Conservation (phyloP, 2,797 vertebrate species). For the Phrynocephalus forsythii region DNA sequence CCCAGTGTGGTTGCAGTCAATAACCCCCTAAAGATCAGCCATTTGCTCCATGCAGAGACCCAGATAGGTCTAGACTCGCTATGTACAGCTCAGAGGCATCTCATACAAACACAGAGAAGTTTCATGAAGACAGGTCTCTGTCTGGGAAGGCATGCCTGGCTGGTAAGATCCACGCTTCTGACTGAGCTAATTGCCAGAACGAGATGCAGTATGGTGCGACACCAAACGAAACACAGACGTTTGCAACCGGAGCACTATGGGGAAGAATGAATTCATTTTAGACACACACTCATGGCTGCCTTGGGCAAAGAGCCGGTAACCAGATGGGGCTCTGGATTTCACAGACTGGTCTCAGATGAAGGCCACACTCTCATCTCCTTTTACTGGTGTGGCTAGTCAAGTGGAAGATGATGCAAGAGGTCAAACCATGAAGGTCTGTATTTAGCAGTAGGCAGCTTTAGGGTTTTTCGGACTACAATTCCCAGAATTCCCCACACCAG, state of each 20-base stretch:
- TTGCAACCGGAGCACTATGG: background rate
- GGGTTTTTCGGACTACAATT: background rate
- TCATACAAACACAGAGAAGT: background rate
- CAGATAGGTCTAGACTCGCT: background rate
- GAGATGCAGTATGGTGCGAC: accelerated
- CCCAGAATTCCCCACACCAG: background rate
- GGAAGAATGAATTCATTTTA: background rate
- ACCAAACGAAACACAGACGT: background rate
- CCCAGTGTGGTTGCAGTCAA: background rate
- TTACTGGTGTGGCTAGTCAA: background rate
- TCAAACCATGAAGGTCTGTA: background rate
- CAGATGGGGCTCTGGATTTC: background rate
- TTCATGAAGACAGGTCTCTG: accelerated
- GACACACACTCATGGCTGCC: background rate
- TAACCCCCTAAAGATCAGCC: accelerated
- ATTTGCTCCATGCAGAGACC: background rate
- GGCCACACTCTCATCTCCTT: background rate
- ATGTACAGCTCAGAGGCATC: background rate
- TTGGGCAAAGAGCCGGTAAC: background rate
- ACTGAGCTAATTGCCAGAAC: background rate
- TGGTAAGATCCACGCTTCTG: background rate
- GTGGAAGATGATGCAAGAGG: background rate
- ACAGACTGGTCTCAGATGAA: background rate
- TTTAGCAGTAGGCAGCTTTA: no score
- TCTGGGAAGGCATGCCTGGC: background rate